These are phyloP conservation scores for Macaria notata DNA, from an alignment of 2,888 invertebrate genomes.

Conservation along the genomic window DNA sequence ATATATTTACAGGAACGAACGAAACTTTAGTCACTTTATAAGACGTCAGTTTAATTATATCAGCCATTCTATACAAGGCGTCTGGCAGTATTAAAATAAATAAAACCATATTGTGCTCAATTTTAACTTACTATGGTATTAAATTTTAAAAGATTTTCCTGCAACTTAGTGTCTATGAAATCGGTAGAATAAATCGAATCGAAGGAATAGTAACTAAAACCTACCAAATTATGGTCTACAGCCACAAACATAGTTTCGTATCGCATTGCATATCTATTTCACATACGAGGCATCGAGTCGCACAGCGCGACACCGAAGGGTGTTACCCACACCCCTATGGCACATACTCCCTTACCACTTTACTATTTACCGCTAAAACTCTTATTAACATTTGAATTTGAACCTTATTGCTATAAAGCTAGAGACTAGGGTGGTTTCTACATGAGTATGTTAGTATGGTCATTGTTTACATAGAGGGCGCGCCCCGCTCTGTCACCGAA, in stretches of 20 bases:
- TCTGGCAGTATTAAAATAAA: no score
- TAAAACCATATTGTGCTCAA: no score
- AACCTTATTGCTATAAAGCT: constrained; percentile 38
- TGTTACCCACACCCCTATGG: constrained; percentile 72
- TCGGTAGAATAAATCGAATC: no score
- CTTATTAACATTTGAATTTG: constrained; percentile 32
- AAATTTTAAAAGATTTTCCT: no score
- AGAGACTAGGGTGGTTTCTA: constrained; percentile 25
- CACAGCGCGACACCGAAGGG: constrained; percentile 72
- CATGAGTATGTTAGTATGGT: constrained; percentile 38
- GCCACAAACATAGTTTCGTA: constrained; percentile 64
- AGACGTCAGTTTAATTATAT: no score
- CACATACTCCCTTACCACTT: constrained; percentile 66
- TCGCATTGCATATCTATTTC: constrained; percentile 76
- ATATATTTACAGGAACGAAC: no score
- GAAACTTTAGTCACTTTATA: no score
- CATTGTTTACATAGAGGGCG: constrained; percentile 78
- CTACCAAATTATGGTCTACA: constrained; percentile 12
- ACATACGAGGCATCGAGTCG: constrained; percentile 72
- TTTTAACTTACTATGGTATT: no score
- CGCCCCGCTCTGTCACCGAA: constrained; percentile 76
- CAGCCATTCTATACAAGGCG: no score
- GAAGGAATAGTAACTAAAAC: no score
- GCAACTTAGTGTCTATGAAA: no score
- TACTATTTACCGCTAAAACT: constrained; percentile 37